Percentiles rank a stretch among this genome's conserved stretches.
Evolutionary conservation across 2,113 vertebrate genomes (phyloP).

Genomic region (Caloenas nicobarica): DNA sequence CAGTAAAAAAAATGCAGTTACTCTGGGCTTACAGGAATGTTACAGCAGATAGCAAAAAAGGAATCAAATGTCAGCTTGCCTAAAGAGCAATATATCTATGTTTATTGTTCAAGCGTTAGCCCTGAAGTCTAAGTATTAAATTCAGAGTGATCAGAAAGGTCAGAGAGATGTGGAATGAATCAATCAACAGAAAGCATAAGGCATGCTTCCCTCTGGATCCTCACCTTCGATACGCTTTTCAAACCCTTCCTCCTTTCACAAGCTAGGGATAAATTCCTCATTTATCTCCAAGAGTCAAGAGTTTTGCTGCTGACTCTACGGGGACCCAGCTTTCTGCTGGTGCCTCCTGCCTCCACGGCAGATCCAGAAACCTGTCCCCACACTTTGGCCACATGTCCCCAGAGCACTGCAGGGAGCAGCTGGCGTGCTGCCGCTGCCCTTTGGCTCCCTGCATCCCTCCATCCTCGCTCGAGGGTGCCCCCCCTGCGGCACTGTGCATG

Average conservation of each 20-base stretch:
- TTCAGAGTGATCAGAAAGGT: neutral
- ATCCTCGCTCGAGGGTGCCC: neutral
- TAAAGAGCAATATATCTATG: neutral
- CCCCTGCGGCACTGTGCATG: neutral
- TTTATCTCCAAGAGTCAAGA: neutral
- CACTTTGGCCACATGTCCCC: accelerated
- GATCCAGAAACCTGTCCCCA: neutral
- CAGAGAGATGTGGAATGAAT: neutral
- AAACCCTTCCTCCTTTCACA: neutral
- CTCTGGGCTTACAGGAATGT: neutral
- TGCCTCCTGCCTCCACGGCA: neutral
- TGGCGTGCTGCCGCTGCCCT: neutral
- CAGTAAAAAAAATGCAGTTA: neutral
- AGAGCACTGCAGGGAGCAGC: neutral
- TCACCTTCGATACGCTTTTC: neutral
- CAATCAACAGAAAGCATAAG: neutral
- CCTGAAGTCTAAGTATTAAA: neutral
- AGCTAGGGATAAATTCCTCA: neutral
- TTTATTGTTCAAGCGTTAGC: neutral
- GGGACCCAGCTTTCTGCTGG: neutral
- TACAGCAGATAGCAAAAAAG: neutral
- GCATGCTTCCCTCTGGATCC: neutral
- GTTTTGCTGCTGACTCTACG: neutral
- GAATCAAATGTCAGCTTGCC: neutral
- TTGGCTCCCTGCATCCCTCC: neutral